These are phyloP conservation scores for Ormyrus labotus DNA, from an alignment of 2,888 invertebrate genomes.

Conservation along the genomic window DNA sequence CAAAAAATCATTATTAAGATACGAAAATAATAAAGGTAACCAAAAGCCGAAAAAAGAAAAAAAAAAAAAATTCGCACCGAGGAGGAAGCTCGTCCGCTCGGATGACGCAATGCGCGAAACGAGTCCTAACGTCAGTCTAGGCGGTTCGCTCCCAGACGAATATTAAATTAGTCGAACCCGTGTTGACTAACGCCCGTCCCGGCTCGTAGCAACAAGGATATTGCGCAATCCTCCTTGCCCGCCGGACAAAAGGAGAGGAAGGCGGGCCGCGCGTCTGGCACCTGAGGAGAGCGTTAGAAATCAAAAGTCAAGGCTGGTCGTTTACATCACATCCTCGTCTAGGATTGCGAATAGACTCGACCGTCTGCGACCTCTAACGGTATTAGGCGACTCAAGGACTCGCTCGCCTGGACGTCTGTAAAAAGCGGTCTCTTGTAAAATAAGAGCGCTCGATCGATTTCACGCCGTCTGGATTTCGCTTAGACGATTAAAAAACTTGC, in stretches of 20 bases:
- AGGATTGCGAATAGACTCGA: conserved; percentile 61
- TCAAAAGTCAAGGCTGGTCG: conserved; percentile 66
- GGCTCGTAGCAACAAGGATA: neutral
- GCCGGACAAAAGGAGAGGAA: conserved; percentile 24
- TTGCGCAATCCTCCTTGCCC: conserved; percentile 32
- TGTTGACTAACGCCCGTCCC: conserved; percentile 10
- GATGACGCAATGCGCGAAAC: conserved; percentile 19
- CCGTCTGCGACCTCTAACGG: conserved; percentile 74
- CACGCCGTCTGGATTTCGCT: neutral
- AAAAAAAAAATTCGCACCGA: neutral
- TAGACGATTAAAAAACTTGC: neutral
- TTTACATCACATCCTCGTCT: conserved; percentile 48
- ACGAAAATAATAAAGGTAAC: neutral
- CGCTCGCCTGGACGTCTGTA: conserved; percentile 11
- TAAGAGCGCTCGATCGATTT: neutral
- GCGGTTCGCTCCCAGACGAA: conserved; percentile 34
- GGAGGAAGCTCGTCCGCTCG: too few relatives aligned
- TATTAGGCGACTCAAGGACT: conserved; percentile 48
- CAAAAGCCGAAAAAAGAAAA: too few relatives aligned
- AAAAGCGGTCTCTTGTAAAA: neutral
- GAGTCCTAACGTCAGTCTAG: conserved; percentile 16
- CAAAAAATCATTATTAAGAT: neutral
- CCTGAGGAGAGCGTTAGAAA: conserved; percentile 64
- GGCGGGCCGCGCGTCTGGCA: conserved; percentile 59
- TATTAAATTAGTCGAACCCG: conserved; percentile 22